A percentile compares a stretch with the other conserved stretches of the same genome.
These are phyloP conservation scores for Megaceryle maxima DNA, from an alignment of 2,113 vertebrate genomes.

Conservation along the genomic window DNA sequence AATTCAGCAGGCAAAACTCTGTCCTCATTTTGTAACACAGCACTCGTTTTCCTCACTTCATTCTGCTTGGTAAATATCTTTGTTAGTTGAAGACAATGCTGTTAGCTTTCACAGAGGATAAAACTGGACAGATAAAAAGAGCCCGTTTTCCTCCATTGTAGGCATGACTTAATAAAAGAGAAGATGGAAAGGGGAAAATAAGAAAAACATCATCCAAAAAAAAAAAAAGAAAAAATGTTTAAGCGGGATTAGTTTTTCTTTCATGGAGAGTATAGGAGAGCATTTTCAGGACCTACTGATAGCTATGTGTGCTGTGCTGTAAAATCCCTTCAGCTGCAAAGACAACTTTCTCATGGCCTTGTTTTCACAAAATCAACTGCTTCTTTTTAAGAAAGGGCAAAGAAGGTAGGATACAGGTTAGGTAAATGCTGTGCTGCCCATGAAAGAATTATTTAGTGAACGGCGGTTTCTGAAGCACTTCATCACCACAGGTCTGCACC, in stretches of 20 bases:
- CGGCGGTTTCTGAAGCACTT: neutral
- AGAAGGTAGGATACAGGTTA: neutral
- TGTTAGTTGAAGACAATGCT: constrained; percentile 23
- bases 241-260: constrained; percentile 46
- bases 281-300: constrained; percentile 32
- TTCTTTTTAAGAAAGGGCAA: constrained; percentile 20
- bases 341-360: constrained; percentile 5
- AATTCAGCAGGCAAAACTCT: neutral
- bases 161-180: neutral
- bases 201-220: neutral
- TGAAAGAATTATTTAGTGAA: neutral
- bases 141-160: neutral
- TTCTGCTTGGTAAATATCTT: constrained; percentile 35
- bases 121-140: constrained; percentile 20
- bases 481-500: neutral
- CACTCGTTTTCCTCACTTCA: neutral
- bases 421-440: neutral
- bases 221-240: neutral
- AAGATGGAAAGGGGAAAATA: neutral
- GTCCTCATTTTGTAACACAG: neutral
- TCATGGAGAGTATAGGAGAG: neutral
- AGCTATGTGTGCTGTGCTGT: neutral
- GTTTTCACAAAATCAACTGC: neutral
- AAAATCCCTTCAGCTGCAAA: constrained; percentile 26
- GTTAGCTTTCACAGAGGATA: neutral